These are phyloP conservation scores for Drosophila sucinea DNA, from an alignment of 1,140 invertebrate genomes.

Conservation along the genomic window DNA sequence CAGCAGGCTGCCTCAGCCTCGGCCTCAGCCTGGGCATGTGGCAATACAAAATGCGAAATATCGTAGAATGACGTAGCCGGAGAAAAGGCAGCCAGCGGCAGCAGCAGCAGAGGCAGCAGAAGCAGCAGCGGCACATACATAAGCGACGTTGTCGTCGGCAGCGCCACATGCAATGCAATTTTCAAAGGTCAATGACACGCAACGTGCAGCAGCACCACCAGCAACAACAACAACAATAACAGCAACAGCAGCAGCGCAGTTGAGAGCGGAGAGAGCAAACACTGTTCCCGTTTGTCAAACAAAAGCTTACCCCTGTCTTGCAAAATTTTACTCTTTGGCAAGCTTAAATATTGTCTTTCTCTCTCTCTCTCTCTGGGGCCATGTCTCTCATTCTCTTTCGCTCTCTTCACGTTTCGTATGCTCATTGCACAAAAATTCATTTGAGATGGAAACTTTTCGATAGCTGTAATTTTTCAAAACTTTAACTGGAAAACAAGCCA, in stretches of 20 bases:
- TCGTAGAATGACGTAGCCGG: constrained; percentile 73
- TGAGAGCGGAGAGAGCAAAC: constrained; percentile 37
- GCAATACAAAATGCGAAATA: constrained; percentile 65
- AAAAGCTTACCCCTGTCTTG: constrained; percentile 8
- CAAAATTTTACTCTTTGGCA: constrained; percentile 38
- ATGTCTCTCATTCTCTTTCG: constrained; percentile 31
- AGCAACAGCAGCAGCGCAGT: constrained; percentile 33
- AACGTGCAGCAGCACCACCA: constrained; percentile 51
- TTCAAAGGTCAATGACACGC: constrained; percentile 82
- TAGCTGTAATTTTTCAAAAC: neutral
- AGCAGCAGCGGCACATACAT: constrained; percentile 22
- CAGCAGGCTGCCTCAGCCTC: constrained; percentile 49
- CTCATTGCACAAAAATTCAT: neutral
- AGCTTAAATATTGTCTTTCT: neutral
- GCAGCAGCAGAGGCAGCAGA: constrained; percentile 9
- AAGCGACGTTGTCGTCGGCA: constrained; percentile 23
- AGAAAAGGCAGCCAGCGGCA: constrained; percentile 41
- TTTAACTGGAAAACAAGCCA: too few species aligned
- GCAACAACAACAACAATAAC: constrained; percentile 30
- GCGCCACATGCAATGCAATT: constrained; percentile 72
- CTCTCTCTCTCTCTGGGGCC: neutral
- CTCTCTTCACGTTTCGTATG: neutral
- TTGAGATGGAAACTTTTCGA: too few species aligned
- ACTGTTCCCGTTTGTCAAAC: constrained; percentile 20
- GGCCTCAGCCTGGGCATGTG: constrained; percentile 52